Evolutionary conservation across 30 jellyfish, hydroid and myxozoan species (phyloP), one percentile per base, ranked within the genome.

Genomic region (Chrysaora quinquecirrha): DNA sequence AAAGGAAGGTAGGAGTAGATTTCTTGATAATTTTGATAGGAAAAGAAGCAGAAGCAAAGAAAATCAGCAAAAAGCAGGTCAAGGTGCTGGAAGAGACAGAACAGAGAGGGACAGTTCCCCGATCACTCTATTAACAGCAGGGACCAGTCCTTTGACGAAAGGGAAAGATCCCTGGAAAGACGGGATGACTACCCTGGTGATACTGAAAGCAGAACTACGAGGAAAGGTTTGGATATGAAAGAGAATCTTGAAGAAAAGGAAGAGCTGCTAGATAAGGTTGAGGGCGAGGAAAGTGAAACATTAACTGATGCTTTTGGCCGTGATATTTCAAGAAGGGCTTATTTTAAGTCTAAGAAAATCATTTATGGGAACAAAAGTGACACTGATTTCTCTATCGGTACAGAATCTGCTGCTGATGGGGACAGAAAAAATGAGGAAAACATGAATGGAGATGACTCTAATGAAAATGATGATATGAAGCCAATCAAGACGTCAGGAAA

Each of bases 31-130:
- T 18, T 82, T 68, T 82, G 84, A 82, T 30, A 58, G 92, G 28
- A 65, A 34, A 1, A 68, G 92, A 82, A 82, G 92, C 73, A 61
- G 92, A 27, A 82, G 92, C 73, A 73, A 67, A 65, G 85, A 82
- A 14, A 38, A 38, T 3, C 54, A 14, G n/a, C n/a, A n/a, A n/a
- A n/a, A n/a, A n/a, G n/a, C n/a, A n/a, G n/a, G n/a, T n/a, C n/a
- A n/a, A n/a, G n/a, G n/a, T n/a, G n/a, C 14, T 3, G 54, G 54
- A 14, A 38, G 54, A 38, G 14, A 38, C 54, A 14, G 14, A 38
- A 77, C 66, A 33, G 78, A 58, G 50, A 27, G 49, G 29, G 79
- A 35, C 30, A 67, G n/a, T n/a, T n/a, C n/a, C n/a, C n/a, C n/a
- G n/a, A n/a, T n/a, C n/a, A n/a, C n/a, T n/a, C n/a, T n/a, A n/a